A percentile compares a stretch with the other conserved stretches of the same genome.
phyloP scores from a whole-genome alignment of 2,797 vertebrate genomes.

The Remorina albescens region DNA sequence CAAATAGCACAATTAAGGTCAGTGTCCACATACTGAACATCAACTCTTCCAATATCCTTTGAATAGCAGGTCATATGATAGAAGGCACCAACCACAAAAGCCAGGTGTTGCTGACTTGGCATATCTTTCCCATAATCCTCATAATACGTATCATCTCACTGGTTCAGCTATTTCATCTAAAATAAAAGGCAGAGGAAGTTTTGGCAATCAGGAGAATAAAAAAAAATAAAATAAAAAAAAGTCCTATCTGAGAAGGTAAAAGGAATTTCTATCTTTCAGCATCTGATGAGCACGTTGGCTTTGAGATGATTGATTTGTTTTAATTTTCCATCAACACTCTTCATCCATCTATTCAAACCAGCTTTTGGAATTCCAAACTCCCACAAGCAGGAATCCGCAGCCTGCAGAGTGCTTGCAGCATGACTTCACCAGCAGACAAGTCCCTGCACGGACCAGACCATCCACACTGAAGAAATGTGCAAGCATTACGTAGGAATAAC shows the following conservation, averaged over 20 bases:
- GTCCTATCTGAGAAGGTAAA: constrained; percentile 1
- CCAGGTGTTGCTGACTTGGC: constrained; percentile 50
- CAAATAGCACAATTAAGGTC: neutral
- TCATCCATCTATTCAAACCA: constrained; percentile 43
- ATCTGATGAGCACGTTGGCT: constrained; percentile 21
- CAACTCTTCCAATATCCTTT: constrained; percentile 33
- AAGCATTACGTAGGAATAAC: constrained; percentile 22
- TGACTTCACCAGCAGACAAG: constrained; percentile 42
- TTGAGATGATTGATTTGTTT: constrained; percentile 46
- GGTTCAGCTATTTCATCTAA: constrained; percentile 45
- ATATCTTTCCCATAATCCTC: constrained; percentile 56
- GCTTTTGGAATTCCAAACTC: constrained; percentile 45
- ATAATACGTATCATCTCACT: constrained; percentile 36
- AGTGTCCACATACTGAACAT: constrained; percentile 6
- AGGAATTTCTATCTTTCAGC: constrained; percentile 1
- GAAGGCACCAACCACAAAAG: constrained; percentile 50
- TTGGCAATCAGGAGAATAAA: neutral
- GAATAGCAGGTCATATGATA: constrained; percentile 50
- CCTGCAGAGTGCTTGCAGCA: constrained; percentile 31
- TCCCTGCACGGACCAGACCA: constrained; percentile 45
- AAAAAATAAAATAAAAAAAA: constrained; percentile 21
- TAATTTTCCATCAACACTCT: constrained; percentile 49
- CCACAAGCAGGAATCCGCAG: constrained; percentile 41
- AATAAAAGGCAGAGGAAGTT: constrained; percentile 25
- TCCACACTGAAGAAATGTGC: constrained; percentile 26